phyloP scores from a whole-genome alignment of 53 echinoderm and acorn worm species.

The Patiria pectinifera region DNA sequence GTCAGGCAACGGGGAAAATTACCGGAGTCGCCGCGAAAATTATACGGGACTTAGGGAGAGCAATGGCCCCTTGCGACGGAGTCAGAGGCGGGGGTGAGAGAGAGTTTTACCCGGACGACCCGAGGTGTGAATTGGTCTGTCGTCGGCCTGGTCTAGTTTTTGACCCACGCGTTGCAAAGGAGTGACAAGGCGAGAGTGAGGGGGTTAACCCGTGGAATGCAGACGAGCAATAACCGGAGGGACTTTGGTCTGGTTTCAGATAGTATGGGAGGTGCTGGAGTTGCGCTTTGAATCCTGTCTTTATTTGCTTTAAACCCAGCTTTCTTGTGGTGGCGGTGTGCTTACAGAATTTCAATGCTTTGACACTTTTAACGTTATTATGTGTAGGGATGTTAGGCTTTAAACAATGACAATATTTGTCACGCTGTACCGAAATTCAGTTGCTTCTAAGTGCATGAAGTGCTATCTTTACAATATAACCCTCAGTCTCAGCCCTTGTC shows the following conservation, averaged over 20 bases:
- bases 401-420: background rate
- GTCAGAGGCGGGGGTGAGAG: constrained; percentile 26
- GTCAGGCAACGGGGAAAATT: constrained; percentile 44
- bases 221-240: constrained; percentile 42
- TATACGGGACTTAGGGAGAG: constrained; percentile 41
- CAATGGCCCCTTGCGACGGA: constrained; percentile 26
- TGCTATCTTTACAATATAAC: no score
- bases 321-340: background rate
- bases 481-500: no score
- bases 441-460: no score
- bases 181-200: background rate
- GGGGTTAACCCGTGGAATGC: constrained; percentile 13
- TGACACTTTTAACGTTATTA: background rate
- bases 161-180: constrained; percentile 42
- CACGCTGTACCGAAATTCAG: no score
- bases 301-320: background rate
- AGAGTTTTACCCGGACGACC: constrained; percentile 22
- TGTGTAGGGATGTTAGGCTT: background rate
- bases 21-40: constrained; percentile 49
- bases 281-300: background rate
- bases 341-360: background rate
- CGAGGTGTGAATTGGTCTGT: constrained; percentile 50
- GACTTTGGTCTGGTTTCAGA: constrained; percentile 9
- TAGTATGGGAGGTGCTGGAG: background rate
- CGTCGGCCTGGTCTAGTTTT: constrained; percentile 47